Evolutionary conservation across 2,797 vertebrate genomes (phyloP).

Genomic region (Lagocephalus sceleratus): DNA sequence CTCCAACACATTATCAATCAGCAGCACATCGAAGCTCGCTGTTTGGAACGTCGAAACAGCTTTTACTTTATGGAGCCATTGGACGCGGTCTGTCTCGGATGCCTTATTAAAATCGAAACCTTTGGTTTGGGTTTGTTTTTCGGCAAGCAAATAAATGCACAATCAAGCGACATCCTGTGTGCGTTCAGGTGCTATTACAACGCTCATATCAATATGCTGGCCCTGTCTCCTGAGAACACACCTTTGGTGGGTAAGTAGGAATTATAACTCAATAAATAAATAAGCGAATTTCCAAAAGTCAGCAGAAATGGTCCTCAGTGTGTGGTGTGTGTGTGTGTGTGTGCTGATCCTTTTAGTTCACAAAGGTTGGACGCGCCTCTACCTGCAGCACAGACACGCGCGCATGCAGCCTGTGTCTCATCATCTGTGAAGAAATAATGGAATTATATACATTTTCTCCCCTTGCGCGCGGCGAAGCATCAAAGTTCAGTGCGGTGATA

Average conservation of each 20-base stretch:
- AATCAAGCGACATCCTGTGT: conserved; percentile 46
- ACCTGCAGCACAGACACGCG: conserved; percentile 16
- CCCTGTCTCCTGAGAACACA: conserved; percentile 45
- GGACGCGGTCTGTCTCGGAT: conserved; percentile 11
- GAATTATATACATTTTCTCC: conserved; percentile 83
- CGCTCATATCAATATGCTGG: conserved; percentile 51
- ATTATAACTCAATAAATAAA: conserved; percentile 76
- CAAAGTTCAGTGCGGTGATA: conserved; percentile 82
- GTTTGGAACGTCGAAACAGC: conserved; percentile 19
- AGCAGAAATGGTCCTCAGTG: conserved; percentile 54
- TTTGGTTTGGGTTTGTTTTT: no score
- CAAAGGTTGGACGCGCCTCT: conserved; percentile 30
- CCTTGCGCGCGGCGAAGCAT: conserved; percentile 67
- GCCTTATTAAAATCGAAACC: neutral
- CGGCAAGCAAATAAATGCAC: conserved; percentile 31
- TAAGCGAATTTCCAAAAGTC: conserved; percentile 60
- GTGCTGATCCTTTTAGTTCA: conserved; percentile 37
- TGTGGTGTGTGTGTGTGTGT: conserved; percentile 18
- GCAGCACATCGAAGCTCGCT: neutral
- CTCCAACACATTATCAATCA: conserved; percentile 1
- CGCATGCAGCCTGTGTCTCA: conserved; percentile 72
- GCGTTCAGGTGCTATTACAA: conserved; percentile 47
- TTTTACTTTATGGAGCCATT: conserved; percentile 24
- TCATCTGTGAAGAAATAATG: conserved; percentile 87
- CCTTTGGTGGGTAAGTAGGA: conserved; percentile 42